Conservation (phyloP, 2,797 vertebrate species). For the Dermochelys coriacea region DNA sequence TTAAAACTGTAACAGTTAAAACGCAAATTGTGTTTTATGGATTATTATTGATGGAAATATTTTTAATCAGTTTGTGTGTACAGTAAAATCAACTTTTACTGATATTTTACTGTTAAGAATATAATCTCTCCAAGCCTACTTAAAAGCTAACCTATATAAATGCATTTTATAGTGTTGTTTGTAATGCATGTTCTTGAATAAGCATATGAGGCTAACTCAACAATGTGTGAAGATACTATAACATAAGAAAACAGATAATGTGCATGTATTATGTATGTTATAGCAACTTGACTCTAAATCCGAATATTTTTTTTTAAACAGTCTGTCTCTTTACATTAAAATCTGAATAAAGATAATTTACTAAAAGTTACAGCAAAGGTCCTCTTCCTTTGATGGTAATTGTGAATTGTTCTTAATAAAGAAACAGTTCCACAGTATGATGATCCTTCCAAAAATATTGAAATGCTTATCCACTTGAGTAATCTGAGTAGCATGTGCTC, state of each 20-base stretch:
- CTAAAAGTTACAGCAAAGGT: not conserved
- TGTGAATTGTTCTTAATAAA: not conserved
- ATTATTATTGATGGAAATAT: too few relatives aligned
- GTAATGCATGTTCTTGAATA: not conserved
- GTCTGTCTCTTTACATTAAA: not conserved
- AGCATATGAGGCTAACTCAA: not conserved
- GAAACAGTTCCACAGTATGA: accelerated
- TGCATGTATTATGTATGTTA: not conserved
- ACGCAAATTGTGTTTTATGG: not conserved
- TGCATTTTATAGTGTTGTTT: not conserved
- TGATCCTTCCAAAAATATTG: not conserved
- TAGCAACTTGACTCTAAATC: not conserved
- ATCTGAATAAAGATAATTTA: not conserved
- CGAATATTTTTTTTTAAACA: not conserved
- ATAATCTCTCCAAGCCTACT: too few relatives aligned
- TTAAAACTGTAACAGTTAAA: not conserved
- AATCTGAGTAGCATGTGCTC: not conserved
- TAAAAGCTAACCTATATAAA: not conserved
- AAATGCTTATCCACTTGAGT: not conserved
- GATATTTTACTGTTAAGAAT: too few relatives aligned
- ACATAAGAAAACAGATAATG: not conserved
- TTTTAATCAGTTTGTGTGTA: too few relatives aligned
- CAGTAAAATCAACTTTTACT: too few relatives aligned
- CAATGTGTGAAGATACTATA: not conserved
- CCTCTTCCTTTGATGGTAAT: not conserved